phyloP scores from a whole-genome alignment of 2,888 invertebrate genomes.

The Rotaria socialis region DNA sequence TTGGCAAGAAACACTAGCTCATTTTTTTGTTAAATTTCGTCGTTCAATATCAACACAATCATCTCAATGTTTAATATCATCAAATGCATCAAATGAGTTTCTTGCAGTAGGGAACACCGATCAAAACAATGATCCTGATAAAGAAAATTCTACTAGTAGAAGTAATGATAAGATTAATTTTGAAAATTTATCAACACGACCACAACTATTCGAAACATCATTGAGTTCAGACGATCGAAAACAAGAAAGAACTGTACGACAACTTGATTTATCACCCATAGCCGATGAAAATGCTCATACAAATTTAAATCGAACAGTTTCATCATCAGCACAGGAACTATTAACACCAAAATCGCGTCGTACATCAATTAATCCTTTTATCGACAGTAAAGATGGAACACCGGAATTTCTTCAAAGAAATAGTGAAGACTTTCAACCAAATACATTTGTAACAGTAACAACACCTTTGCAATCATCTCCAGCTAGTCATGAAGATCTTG shows the following conservation, averaged over 20 bases:
- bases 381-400: background rate
- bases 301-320: background rate
- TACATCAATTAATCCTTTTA: background rate
- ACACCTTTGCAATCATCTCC: background rate
- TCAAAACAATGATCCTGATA: too few relatives aligned
- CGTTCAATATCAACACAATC: background rate
- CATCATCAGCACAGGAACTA: background rate
- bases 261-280: background rate
- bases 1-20: slow-evolving; percentile 28
- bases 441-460: background rate
- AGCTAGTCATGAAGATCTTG: background rate
- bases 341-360: background rate
- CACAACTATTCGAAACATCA: background rate
- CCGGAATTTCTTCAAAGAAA: background rate
- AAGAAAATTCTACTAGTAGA: background rate
- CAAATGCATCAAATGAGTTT: background rate
- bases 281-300: background rate
- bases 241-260: background rate
- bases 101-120: background rate
- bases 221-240: background rate
- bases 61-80: background rate
- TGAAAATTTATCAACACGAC: background rate
- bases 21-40: slow-evolving; percentile 7
- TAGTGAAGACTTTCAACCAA: background rate
- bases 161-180: background rate